These are phyloP conservation scores for Phyllotreta cruciferae DNA, from an alignment of 2,888 invertebrate genomes.

Conservation along the genomic window DNA sequence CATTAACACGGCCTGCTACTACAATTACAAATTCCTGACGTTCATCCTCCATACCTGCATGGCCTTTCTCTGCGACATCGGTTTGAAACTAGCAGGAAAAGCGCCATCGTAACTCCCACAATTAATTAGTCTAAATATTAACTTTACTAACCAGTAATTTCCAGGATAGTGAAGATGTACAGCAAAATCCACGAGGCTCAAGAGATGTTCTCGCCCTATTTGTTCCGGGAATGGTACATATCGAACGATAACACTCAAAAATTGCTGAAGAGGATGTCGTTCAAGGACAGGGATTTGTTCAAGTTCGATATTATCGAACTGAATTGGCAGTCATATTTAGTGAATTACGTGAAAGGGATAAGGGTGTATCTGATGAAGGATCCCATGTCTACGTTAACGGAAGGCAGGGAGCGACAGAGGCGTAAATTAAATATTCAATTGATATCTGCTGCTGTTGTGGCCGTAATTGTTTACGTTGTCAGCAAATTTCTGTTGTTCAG, in stretches of 20 bases:
- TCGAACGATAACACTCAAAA: constrained; percentile 66
- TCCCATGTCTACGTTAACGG: constrained; percentile 73
- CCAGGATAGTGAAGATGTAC: constrained; percentile 78
- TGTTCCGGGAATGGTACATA: constrained; percentile 80
- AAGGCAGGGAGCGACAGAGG: constrained; percentile 66
- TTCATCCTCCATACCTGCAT: constrained; percentile 67
- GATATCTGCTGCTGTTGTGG: constrained; percentile 24
- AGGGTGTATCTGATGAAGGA: constrained; percentile 82
- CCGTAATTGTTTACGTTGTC: constrained; percentile 31
- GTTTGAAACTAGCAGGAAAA: constrained; percentile 63
- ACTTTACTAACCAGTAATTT: constrained; percentile 23
- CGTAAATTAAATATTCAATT: constrained; percentile 54
- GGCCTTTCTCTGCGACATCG: constrained; percentile 64
- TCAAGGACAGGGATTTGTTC: constrained; percentile 64
- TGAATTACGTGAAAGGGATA: constrained; percentile 74
- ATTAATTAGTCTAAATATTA: neutral
- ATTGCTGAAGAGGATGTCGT: constrained; percentile 67
- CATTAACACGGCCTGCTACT: constrained; percentile 65
- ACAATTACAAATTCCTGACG: constrained; percentile 64
- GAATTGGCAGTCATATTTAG: constrained; percentile 78
- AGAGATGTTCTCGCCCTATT: constrained; percentile 72
- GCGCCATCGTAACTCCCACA: constrained; percentile 65
- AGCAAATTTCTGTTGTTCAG: constrained; percentile 34
- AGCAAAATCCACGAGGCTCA: constrained; percentile 70
- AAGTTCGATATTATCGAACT: constrained; percentile 75